phyloP scores from a whole-genome alignment of 2,888 invertebrate genomes.

The Drosophila anceps region DNA sequence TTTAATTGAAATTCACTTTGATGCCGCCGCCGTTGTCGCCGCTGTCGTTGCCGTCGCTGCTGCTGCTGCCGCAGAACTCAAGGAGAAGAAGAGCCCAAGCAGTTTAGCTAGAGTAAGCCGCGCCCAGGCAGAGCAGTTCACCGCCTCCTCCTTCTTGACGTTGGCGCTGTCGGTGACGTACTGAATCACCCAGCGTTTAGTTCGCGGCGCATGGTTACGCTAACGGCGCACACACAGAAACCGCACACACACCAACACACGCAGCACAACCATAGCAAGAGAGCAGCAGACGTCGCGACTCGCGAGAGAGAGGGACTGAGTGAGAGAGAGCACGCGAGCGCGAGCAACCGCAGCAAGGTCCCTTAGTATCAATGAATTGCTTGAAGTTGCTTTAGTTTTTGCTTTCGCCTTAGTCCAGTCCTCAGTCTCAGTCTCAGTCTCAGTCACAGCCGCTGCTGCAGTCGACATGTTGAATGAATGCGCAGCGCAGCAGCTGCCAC shows the following conservation, averaged over 20 bases:
- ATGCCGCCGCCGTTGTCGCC: constrained; percentile 46
- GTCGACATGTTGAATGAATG: constrained; percentile 63
- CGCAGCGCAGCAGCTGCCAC: constrained; percentile 32
- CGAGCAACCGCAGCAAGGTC: constrained; percentile 22
- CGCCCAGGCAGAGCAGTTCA: constrained; percentile 63
- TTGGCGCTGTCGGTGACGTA: constrained; percentile 78
- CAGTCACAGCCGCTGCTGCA: not conserved
- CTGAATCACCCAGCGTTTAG: constrained; percentile 74
- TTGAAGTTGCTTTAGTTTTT: constrained; percentile 20
- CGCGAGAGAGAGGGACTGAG: constrained; percentile 16
- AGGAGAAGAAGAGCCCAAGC: constrained; percentile 41
- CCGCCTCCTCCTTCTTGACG: constrained; percentile 80
- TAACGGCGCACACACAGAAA: constrained; percentile 37
- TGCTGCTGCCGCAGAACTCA: constrained; percentile 27
- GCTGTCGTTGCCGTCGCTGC: constrained; percentile 21
- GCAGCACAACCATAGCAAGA: constrained; percentile 10
- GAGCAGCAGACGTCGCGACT: not conserved
- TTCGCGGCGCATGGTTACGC: constrained; percentile 66
- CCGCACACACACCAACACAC: constrained; percentile 16
- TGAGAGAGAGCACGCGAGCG: not conserved
- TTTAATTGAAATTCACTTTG: constrained; percentile 70
- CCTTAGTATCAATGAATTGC: constrained; percentile 69
- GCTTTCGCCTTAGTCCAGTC: constrained; percentile 13
- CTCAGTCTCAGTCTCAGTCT: constrained; percentile 5
- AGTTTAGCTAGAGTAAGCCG: constrained; percentile 48